Percentiles rank a stretch among this genome's conserved stretches.
Conservation (phyloP, 2,797 vertebrate species). For the Craterocephalus amniculus region DNA sequence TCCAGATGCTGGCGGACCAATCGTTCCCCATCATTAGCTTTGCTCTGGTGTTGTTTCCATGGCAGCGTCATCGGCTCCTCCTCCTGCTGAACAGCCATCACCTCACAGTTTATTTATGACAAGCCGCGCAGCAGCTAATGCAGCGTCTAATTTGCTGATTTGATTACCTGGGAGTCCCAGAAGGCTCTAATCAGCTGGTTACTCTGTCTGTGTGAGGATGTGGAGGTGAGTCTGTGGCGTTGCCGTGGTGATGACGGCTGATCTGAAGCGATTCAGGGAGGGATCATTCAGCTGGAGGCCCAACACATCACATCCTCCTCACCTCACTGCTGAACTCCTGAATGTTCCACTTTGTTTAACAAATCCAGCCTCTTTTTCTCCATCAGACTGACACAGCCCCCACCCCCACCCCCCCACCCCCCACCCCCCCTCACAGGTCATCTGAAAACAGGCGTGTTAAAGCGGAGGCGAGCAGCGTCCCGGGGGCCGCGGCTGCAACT, state of each 20-base stretch:
- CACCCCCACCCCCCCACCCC: neutral
- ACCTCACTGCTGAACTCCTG: constrained; percentile 9
- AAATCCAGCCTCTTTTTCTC: constrained; percentile 14
- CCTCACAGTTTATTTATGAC: constrained; percentile 9
- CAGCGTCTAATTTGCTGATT: constrained; percentile 49
- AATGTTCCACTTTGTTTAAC: constrained; percentile 13
- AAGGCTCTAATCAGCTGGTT: constrained; percentile 32
- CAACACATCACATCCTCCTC: neutral
- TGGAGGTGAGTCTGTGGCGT: constrained; percentile 1
- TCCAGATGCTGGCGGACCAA: too few species aligned
- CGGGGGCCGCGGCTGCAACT: constrained; percentile 24
- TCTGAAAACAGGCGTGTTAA: constrained; percentile 32
- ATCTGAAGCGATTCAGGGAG: constrained; percentile 12
- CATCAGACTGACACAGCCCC: neutral
- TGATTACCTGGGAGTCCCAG: constrained; percentile 54
- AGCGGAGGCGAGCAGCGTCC: constrained; percentile 16
- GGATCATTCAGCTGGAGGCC: constrained; percentile 38
- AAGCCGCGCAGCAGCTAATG: constrained; percentile 30
- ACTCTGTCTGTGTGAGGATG: constrained; percentile 12
- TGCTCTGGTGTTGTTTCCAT: too few species aligned
- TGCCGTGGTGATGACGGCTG: constrained; percentile 1
- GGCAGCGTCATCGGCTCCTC: too few species aligned
- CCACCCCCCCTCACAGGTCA: neutral
- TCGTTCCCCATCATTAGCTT: too few species aligned
- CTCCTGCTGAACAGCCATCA: too few species aligned